These are phyloP conservation scores for Odiellus spinosus DNA, from an alignment of 2,888 invertebrate species.

Conservation along the genomic window DNA sequence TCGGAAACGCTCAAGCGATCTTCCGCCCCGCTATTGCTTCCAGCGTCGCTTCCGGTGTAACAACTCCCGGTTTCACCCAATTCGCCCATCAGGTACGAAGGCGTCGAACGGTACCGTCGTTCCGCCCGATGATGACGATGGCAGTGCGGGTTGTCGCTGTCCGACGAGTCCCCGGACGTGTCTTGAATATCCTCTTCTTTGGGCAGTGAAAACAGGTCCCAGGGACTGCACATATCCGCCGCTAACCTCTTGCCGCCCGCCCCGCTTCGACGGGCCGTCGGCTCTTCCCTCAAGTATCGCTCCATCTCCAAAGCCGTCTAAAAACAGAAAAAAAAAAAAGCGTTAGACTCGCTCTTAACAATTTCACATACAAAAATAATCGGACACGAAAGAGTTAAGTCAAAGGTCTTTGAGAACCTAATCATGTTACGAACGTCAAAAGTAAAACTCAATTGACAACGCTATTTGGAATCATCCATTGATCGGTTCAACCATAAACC, in stretches of 20 bases:
- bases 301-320: conserved; percentile 1
- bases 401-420: too few relatives aligned
- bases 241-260: neutral
- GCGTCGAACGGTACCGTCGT: too few relatives aligned
- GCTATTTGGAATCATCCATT: too few relatives aligned
- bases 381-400: too few relatives aligned
- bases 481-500: too few relatives aligned
- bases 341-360: too few relatives aligned
- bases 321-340: neutral
- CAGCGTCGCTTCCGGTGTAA: neutral
- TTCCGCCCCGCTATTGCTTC: neutral
- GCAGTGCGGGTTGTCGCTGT: neutral
- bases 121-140: too few relatives aligned
- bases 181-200: neutral
- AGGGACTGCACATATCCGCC: neutral
- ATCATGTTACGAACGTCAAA: too few relatives aligned
- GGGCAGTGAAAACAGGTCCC: neutral
- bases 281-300: neutral
- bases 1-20: neutral
- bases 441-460: too few relatives aligned
- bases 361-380: too few relatives aligned
- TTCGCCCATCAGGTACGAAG: neutral
- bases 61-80: neutral
- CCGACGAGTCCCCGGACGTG: neutral
- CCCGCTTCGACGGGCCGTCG: neutral